phyloP scores from a whole-genome alignment of 2,797 vertebrate species.

The Paedocypris micromegethes region DNA sequence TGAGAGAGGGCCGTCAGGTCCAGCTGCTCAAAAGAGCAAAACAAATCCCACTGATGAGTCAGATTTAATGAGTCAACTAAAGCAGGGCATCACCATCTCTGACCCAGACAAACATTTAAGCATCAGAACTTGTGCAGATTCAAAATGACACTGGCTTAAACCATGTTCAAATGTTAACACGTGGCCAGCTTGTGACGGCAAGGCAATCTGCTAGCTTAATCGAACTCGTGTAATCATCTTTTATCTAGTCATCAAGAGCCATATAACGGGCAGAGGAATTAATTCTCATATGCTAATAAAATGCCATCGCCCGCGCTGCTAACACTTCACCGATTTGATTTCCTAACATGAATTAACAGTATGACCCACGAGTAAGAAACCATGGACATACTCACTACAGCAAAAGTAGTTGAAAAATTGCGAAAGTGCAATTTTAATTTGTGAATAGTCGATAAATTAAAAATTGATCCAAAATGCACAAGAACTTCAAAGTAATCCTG shows the following conservation, averaged over 20 bases:
- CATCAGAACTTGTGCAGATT: no score
- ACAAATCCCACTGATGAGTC: slow-evolving; percentile 33
- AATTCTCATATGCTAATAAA: slow-evolving; percentile 28
- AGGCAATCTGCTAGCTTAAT: slow-evolving; percentile 7
- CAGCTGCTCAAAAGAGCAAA: slow-evolving; percentile 29
- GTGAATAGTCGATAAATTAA: no score
- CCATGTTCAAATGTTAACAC: background rate
- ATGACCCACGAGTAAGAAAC: no score
- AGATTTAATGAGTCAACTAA: slow-evolving; percentile 30
- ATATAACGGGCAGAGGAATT: slow-evolving; percentile 23
- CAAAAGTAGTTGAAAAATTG: no score
- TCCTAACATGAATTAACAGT: no score
- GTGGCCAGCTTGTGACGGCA: no score
- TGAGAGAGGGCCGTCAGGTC: slow-evolving; percentile 4
- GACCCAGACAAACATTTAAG: slow-evolving; percentile 3
- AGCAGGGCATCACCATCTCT: slow-evolving; percentile 1
- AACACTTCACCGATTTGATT: no score
- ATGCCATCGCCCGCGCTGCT: background rate
- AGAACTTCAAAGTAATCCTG: no score
- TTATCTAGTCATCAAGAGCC: slow-evolving; percentile 17
- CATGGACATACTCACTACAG: no score
- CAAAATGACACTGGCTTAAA: background rate
- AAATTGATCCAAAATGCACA: no score
- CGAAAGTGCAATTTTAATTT: no score
- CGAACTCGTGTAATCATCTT: slow-evolving; percentile 17